phyloP scores from a whole-genome alignment of 2,113 vertebrate species.

The Regulus satrapa region DNA sequence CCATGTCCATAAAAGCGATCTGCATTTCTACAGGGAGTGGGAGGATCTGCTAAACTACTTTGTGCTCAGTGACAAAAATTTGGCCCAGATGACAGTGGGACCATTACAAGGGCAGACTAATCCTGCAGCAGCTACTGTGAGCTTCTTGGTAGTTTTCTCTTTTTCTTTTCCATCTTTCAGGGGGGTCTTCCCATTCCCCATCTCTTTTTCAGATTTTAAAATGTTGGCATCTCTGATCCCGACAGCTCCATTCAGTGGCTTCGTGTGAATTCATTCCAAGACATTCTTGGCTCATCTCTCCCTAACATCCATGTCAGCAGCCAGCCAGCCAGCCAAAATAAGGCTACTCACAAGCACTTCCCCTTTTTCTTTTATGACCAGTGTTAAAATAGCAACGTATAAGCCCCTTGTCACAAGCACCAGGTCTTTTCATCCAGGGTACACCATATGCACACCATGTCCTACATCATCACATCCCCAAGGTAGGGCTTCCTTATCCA shows the following conservation, averaged over 20 bases:
- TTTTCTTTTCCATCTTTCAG: background rate
- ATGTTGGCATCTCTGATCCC: background rate
- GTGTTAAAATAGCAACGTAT: background rate
- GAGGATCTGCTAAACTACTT: background rate
- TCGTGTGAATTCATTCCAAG: conserved; percentile 1
- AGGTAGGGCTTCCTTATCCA: background rate
- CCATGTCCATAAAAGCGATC: background rate
- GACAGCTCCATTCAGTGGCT: conserved; percentile 19
- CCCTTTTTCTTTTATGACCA: background rate
- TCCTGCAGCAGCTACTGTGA: background rate
- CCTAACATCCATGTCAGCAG: conserved; percentile 35
- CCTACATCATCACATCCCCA: background rate
- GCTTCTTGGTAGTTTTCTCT: background rate
- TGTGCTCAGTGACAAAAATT: background rate
- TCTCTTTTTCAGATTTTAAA: conserved; percentile 5
- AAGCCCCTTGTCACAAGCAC: background rate
- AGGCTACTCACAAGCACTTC: background rate
- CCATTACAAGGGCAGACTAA: background rate
- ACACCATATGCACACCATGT: rapidly evolving
- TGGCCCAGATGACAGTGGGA: background rate
- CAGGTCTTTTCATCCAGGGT: background rate
- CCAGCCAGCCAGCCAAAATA: conserved; percentile 16
- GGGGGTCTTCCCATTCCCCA: background rate
- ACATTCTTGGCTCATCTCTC: conserved; percentile 52
- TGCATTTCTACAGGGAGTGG: background rate